These are phyloP conservation scores for Elachura formosa DNA, from an alignment of 2,113 vertebrate genomes.

Conservation along the genomic window DNA sequence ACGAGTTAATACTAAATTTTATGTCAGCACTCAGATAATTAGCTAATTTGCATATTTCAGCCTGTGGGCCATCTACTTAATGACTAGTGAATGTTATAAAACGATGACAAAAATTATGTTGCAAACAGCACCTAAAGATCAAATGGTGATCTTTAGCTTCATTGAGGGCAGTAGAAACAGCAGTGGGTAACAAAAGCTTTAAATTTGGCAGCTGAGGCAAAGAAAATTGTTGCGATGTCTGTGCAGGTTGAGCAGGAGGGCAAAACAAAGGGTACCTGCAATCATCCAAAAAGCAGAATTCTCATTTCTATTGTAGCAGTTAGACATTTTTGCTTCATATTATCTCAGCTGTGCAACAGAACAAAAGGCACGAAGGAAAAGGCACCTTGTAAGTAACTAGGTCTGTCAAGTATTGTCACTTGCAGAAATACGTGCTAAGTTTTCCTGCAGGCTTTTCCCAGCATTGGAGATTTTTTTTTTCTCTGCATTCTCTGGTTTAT, in stretches of 20 bases:
- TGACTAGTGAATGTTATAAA: constrained; percentile 30
- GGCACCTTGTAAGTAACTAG: background rate
- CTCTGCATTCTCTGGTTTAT: background rate
- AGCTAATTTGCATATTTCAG: constrained; percentile 63
- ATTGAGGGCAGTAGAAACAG: constrained; percentile 1
- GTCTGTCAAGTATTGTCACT: background rate
- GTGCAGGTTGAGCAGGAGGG: background rate
- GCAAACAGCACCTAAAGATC: constrained; percentile 26
- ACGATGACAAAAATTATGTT: constrained; percentile 20
- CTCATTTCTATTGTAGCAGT: background rate
- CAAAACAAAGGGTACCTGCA: background rate
- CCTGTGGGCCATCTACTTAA: constrained; percentile 38
- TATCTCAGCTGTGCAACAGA: background rate
- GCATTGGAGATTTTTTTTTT: background rate
- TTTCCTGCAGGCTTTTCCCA: background rate
- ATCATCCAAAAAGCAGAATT: background rate
- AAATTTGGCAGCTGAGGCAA: background rate
- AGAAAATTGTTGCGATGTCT: background rate
- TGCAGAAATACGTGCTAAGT: background rate
- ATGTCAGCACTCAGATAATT: constrained; percentile 50
- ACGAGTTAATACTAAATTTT: constrained; percentile 22
- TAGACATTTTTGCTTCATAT: background rate
- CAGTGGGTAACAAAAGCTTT: background rate
- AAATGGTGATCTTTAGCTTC: constrained; percentile 47
- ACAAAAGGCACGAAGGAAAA: background rate